Percentiles rank a stretch among this genome's conserved stretches.
Evolutionary conservation across 2,113 vertebrate genomes (phyloP).

Genomic region (Podiceps cristatus): DNA sequence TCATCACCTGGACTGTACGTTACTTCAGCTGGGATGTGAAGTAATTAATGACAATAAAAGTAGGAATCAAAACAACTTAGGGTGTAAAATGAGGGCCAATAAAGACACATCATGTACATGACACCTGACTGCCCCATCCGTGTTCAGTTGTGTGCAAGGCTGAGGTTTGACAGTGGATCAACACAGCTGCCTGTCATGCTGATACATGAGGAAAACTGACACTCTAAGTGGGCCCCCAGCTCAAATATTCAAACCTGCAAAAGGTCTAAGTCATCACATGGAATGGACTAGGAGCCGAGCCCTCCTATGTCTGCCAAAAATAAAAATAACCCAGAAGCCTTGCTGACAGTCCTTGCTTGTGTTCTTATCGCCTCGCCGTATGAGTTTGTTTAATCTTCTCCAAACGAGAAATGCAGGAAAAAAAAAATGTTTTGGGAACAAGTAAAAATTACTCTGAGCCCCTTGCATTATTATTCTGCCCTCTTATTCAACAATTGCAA

Average conservation of each 20-base stretch:
- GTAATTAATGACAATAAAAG: not conserved
- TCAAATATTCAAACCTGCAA: not conserved
- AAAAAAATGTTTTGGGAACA: not conserved
- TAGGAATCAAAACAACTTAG: not conserved
- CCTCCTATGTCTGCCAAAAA: not conserved
- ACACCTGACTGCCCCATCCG: rapidly evolving
- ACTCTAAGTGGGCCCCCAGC: too few species aligned
- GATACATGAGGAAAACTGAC: not conserved
- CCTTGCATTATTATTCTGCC: not conserved
- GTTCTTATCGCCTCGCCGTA: not conserved
- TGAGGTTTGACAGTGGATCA: not conserved
- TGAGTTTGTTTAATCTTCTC: not conserved
- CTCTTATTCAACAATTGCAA: not conserved
- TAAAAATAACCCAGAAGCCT: not conserved
- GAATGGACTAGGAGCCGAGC: not conserved
- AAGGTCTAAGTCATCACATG: not conserved
- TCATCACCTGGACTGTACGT: not conserved
- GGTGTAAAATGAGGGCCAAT: not conserved
- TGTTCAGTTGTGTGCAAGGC: not conserved
- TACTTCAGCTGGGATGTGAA: not conserved
- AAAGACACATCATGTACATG: not conserved
- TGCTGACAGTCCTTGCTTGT: not conserved
- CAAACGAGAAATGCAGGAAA: not conserved
- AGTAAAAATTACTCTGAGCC: not conserved
- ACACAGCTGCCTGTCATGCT: not conserved